These are phyloP conservation scores for Rosalia funebris DNA, from an alignment of 2,888 invertebrate genomes.

Conservation along the genomic window DNA sequence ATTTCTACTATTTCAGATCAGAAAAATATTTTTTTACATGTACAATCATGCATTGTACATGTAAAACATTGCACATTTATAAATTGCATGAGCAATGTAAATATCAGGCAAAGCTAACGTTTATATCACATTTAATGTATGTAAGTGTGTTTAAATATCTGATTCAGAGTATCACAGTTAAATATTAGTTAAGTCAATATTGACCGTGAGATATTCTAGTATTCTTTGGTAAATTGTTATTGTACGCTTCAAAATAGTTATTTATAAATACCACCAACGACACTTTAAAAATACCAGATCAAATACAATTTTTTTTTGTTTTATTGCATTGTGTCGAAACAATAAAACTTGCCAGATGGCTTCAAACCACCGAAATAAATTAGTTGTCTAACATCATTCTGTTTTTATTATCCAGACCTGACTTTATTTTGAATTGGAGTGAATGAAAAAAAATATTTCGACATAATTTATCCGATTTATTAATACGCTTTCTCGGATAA, in stretches of 20 bases:
- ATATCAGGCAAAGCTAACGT: no score
- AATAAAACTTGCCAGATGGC: constrained; percentile 1
- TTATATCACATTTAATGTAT: no score
- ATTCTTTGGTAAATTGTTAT: not conserved
- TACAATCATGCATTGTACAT: no score
- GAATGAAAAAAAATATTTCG: not conserved
- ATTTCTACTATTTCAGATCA: no score
- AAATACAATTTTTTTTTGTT: not conserved
- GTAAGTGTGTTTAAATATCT: no score
- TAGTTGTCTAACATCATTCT: not conserved
- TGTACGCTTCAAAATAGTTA: not conserved
- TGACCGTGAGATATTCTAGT: no score
- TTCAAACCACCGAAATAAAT: constrained; percentile 1
- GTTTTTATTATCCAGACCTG: not conserved
- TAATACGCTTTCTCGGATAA: not conserved
- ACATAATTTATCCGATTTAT: not conserved
- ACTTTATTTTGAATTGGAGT: not conserved
- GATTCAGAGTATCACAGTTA: no score
- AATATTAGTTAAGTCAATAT: no score
- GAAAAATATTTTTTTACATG: no score
- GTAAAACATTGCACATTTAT: no score
- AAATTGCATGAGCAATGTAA: no score
- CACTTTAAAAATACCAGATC: not conserved
- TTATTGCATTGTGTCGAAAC: constrained; percentile 2
- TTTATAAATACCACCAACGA: constrained; percentile 1